A percentile compares a stretch with the other conserved stretches of the same genome.
Evolutionary conservation across 2,113 vertebrate genomes (phyloP).

Genomic region (Atrichornis clamosus): DNA sequence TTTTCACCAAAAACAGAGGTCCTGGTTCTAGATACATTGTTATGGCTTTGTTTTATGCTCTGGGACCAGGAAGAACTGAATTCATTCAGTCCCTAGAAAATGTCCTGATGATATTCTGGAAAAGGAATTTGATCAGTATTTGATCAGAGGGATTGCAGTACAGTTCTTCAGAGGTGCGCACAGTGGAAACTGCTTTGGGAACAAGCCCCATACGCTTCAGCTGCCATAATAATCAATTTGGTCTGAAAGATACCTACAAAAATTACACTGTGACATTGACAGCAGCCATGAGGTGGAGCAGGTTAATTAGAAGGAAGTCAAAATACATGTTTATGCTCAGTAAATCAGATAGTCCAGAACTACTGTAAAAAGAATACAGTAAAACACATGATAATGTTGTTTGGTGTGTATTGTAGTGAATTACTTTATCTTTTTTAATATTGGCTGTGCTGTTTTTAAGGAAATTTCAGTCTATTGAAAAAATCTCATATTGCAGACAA

Average conservation of each 20-base stretch:
- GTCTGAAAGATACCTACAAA: not conserved
- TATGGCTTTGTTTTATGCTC: not conserved
- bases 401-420: too few species aligned
- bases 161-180: not conserved
- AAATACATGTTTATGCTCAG: constrained; percentile 31
- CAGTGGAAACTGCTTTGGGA: not conserved
- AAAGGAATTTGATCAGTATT: not conserved
- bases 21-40: not conserved
- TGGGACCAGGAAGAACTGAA: not conserved
- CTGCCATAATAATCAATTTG: not conserved
- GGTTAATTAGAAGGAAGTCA: constrained; percentile 27
- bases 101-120: not conserved
- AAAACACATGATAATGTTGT: not conserved
- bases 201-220: not conserved
- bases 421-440: not conserved
- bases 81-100: not conserved
- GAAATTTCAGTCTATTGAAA: constrained; percentile 55
- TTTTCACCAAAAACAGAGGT: not conserved
- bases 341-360: not conserved
- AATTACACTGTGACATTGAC: not conserved
- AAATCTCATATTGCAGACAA: constrained; percentile 49
- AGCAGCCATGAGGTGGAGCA: constrained; percentile 1
- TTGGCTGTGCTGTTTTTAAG: constrained; percentile 13
- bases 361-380: not conserved
- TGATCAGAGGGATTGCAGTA: not conserved